Conservation (phyloP, 2,888 invertebrate species). For the Tinea semifulvella region DNA sequence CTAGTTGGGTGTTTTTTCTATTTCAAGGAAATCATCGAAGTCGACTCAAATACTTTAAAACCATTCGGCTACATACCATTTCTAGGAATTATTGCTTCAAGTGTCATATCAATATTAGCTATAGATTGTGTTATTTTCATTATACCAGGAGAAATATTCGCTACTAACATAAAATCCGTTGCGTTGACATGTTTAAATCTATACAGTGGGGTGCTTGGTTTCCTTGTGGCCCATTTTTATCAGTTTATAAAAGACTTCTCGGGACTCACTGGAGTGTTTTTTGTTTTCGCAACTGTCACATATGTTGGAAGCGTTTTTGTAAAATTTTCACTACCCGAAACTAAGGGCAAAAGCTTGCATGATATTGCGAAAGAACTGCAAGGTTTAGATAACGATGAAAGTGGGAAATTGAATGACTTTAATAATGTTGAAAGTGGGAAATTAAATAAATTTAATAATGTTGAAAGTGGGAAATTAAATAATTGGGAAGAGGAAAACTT, state of each 20-base stretch:
- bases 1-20: conserved; percentile 43
- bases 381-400: conserved; percentile 23
- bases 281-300: conserved; percentile 48
- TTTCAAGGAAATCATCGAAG: conserved; percentile 31
- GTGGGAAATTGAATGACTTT: no score
- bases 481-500: neutral
- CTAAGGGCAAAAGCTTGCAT: conserved; percentile 61
- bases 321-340: conserved; percentile 60
- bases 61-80: conserved; percentile 41
- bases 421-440: neutral
- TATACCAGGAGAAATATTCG: conserved; percentile 63
- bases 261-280: conserved; percentile 57
- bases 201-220: conserved; percentile 52
- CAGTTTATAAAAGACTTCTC: conserved; percentile 49
- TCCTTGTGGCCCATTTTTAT: conserved; percentile 54
- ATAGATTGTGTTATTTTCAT: conserved; percentile 53
- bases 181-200: conserved; percentile 56
- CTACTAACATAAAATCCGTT: conserved; percentile 62
- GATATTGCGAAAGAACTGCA: conserved; percentile 64
- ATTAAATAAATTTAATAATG: neutral
- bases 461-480: no score
- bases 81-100: conserved; percentile 40
- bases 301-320: conserved; percentile 56
- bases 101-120: conserved; percentile 40
- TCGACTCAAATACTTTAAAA: conserved; percentile 26